A percentile compares a stretch with the other conserved stretches of the same genome.
These are phyloP conservation scores for Pelodytes ibericus DNA, from an alignment of 2,797 vertebrate species.

Conservation along the genomic window DNA sequence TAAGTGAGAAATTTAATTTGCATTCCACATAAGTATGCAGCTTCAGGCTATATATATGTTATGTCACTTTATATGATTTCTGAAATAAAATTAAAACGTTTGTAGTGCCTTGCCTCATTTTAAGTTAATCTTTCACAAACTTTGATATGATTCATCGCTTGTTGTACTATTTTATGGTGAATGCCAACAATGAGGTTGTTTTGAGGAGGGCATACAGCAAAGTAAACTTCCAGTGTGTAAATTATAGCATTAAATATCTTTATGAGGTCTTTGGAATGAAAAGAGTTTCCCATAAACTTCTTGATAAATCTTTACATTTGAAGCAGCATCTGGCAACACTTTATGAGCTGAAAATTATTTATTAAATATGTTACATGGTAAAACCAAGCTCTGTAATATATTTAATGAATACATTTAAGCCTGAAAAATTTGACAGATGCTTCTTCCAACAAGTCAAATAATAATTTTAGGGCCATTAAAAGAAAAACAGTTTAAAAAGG, in stretches of 20 bases:
- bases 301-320: conserved; percentile 22
- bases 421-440: conserved; percentile 38
- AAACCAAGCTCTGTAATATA: conserved; percentile 36
- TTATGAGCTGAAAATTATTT: conserved; percentile 40
- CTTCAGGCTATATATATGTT: too few species aligned
- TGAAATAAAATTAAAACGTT: too few species aligned
- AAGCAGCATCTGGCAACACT: conserved; percentile 43
- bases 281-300: conserved; percentile 27
- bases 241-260: conserved; percentile 34
- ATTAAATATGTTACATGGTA: conserved; percentile 35
- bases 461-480: conserved; percentile 11
- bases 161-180: conserved; percentile 29
- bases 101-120: too few species aligned
- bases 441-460: conserved; percentile 16
- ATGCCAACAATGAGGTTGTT: not conserved
- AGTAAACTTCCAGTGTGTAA: conserved; percentile 34
- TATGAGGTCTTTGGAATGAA: conserved; percentile 24
- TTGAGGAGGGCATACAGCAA: conserved; percentile 11
- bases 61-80: too few species aligned
- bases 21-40: too few species aligned
- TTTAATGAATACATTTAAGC: conserved; percentile 46
- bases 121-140: not conserved
- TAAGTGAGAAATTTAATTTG: too few species aligned
- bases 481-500: not conserved
- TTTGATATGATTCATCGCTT: conserved; percentile 9